Evolutionary conservation across 2,113 vertebrate genomes (phyloP).

Genomic region (Passer domesticus): DNA sequence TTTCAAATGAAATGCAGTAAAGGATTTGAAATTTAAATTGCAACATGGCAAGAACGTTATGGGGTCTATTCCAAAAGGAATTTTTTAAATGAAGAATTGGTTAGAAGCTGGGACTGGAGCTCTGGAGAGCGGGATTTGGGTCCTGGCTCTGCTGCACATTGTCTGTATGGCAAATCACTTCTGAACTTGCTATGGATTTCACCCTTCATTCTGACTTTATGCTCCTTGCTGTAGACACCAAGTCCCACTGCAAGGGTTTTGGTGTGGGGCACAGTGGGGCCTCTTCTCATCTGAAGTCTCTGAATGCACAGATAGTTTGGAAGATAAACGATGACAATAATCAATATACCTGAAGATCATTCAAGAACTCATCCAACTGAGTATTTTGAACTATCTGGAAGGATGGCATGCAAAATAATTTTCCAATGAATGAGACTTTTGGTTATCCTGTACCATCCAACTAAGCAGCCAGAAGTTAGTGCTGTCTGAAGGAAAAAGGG

Average conservation of each 20-base stretch:
- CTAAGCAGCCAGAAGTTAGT: background rate
- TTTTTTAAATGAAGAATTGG: background rate
- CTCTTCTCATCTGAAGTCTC: background rate
- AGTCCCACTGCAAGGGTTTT: background rate
- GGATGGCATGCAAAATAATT: background rate
- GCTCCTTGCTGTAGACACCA: background rate
- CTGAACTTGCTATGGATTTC: background rate
- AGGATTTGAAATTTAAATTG: background rate
- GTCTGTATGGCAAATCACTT: background rate
- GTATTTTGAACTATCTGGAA: background rate
- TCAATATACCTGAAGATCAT: background rate
- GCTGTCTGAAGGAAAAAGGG: background rate
- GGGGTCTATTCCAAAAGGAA: background rate
- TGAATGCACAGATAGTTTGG: background rate
- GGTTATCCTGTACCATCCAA: background rate
- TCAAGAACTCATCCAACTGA: background rate
- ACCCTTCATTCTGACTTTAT: background rate
- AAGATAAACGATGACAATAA: background rate
- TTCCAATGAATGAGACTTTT: background rate
- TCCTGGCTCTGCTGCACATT: background rate
- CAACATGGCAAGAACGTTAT: background rate
- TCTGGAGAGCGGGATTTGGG: background rate
- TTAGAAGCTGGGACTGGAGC: background rate
- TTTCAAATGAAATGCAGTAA: background rate
- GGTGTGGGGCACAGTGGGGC: background rate